phyloP scores from a whole-genome alignment of 2,113 vertebrate genomes.

The Turnix velox region DNA sequence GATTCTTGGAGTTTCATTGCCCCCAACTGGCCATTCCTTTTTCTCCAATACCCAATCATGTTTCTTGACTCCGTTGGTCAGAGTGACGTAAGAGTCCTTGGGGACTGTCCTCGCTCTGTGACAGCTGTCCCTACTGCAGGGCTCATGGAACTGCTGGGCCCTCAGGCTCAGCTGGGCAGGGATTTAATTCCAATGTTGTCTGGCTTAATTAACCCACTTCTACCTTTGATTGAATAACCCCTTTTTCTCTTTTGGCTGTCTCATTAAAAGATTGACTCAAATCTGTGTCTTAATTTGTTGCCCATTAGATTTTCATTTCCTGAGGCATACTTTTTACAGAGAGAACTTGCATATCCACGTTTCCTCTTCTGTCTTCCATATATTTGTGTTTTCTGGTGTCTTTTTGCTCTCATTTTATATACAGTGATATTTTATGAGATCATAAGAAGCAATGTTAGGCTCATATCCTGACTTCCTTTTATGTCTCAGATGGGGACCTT shows the following conservation, averaged over 20 bases:
- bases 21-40: conserved; percentile 24
- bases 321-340: not conserved
- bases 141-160: not conserved
- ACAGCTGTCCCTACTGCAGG: not conserved
- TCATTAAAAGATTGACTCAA: conserved; percentile 5
- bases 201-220: conserved; percentile 17
- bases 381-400: not conserved
- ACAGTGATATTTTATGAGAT: not conserved
- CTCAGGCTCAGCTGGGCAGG: not conserved
- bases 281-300: not conserved
- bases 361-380: not conserved
- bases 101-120: not conserved
- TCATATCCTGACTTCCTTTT: not conserved
- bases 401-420: not conserved
- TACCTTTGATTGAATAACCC: not conserved
- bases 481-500: not conserved
- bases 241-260: not conserved
- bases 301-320: not conserved
- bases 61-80: rapidly evolving
- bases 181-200: not conserved
- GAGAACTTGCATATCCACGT: rapidly evolving
- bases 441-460: not conserved
- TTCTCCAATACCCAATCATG: not conserved
- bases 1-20: conserved; percentile 40
- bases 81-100: not conserved